A percentile compares a stretch with the other conserved stretches of the same genome.
Evolutionary conservation across 2,113 vertebrate species (phyloP).

Genomic region (Macquaria australasica): DNA sequence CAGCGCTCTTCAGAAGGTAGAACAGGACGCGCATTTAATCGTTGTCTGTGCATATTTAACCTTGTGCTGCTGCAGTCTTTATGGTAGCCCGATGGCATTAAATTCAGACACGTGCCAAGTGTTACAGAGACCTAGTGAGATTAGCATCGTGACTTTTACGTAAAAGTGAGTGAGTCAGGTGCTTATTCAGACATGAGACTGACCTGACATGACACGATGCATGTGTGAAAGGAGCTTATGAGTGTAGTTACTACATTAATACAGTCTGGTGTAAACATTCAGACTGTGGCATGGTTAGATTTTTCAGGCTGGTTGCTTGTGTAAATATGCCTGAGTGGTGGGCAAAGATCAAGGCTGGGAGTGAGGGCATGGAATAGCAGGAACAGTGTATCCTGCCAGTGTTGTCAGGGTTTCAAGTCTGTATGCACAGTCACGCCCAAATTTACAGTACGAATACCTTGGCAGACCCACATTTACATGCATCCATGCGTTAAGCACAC

Average conservation of each 20-base stretch:
- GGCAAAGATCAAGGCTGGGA: conserved; percentile 53
- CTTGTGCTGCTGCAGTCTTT: neutral
- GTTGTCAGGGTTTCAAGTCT: conserved; percentile 56
- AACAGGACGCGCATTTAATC: neutral
- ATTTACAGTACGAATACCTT: conserved; percentile 52
- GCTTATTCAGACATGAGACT: neutral
- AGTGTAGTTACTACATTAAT: conserved; percentile 23
- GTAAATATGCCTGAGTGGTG: conserved; percentile 48
- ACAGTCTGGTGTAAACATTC: conserved; percentile 41
- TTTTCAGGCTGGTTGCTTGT: conserved; percentile 34
- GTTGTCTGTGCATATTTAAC: neutral
- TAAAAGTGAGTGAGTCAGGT: conserved; percentile 6
- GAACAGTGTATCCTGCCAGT: conserved; percentile 42
- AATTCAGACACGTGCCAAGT: neutral
- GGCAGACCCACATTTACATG: conserved; percentile 64
- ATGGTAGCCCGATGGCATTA: neutral
- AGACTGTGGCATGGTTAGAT: conserved; percentile 24
- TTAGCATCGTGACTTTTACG: neutral
- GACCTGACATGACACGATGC: conserved; percentile 8
- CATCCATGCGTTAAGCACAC: conserved; percentile 61
- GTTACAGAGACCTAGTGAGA: neutral
- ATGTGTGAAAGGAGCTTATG: conserved; percentile 11
- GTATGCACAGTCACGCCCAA: conserved; percentile 72
- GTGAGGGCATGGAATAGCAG: conserved; percentile 46
- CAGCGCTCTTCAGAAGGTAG: neutral